Evolutionary conservation across 1,140 invertebrate species (phyloP).

Genomic region (Hycleus phaleratus): DNA sequence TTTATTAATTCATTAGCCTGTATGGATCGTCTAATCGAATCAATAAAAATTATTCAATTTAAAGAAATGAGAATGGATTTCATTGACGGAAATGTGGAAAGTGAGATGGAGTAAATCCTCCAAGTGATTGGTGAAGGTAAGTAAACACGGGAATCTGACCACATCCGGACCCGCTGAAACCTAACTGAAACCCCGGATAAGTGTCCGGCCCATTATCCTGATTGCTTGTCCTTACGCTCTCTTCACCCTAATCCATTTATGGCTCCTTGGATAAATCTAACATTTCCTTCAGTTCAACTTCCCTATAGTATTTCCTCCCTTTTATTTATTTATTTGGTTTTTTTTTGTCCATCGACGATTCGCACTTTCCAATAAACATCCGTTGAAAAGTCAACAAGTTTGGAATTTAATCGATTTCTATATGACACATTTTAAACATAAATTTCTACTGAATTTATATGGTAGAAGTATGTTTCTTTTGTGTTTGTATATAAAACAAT

Average conservation of each 20-base stretch:
- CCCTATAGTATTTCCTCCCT: neutral
- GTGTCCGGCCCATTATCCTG: slow-evolving; percentile 37
- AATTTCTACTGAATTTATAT: no score
- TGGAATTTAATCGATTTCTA: no score
- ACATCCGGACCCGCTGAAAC: slow-evolving; percentile 20
- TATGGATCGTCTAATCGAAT: no score
- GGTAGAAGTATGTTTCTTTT: no score
- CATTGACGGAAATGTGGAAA: neutral
- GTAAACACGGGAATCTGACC: slow-evolving; percentile 25
- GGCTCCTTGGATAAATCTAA: slow-evolving; percentile 16
- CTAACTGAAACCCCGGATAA: slow-evolving; percentile 27
- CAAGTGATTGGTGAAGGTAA: slow-evolving; percentile 28
- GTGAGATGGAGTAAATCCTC: slow-evolving; percentile 9
- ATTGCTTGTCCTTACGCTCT: slow-evolving; percentile 32
- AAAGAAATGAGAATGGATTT: neutral
- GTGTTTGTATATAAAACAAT: no score
- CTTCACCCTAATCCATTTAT: slow-evolving; percentile 33
- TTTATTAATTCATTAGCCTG: neutral
- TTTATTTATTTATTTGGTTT: neutral
- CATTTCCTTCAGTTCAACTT: neutral
- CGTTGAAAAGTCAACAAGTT: no score
- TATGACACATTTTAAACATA: no score
- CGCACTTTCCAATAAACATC: neutral
- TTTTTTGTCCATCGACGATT: neutral
- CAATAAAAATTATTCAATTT: no score